Base-by-base conservation (phyloP, 1,140 invertebrate species). In the Drosophila seguyi region DNA sequence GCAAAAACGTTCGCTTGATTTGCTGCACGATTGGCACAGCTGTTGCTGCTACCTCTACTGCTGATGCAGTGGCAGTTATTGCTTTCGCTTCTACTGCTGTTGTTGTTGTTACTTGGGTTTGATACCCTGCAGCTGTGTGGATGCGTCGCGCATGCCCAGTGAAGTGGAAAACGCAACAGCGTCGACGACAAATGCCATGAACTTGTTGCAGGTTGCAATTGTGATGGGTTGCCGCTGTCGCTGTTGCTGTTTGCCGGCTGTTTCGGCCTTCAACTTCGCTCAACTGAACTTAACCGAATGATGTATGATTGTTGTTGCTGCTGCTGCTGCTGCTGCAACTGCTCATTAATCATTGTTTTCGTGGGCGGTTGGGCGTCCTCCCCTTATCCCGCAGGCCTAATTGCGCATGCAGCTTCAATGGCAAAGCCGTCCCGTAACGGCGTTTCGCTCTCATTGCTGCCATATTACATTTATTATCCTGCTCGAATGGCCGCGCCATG, bases 301-400 rank as follows among this genome's bases (percentile, higher is more conserved):
- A 81, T 79, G 79, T 71, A 86, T 75, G 71, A 61, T 66, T 65
- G 52, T 38, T 53, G 52, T 38, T n/a, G n/a, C n/a, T 53, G n/a
- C 3, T 31, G 25, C 5, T 27, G n/a, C 34, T 31, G 50, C 27
- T n/a, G 27, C 50, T 66, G 66, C 47, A 82, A 82, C 71, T 83
- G 79, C 72, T 65, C 84, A 88, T 88, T 88, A 90, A 88, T 88
- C 84, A 88, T 84, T 68, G 67, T 77, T 84, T 88, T 72, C 62
- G 82, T 52, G 44, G 59, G 48, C 47, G 61, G 38, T 6, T 60
- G 38, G 36, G 50, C 25, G 18, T 41, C 56, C 10, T 11, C 14
- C 36, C 6, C 16, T 5, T 18, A 14, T 31, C 53, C 62, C 57
- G 14, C 29, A 29, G 58, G 50, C 52, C 75, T 78, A 78, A 77